phyloP scores from a whole-genome alignment of 2,888 invertebrate species.

The Ceratothoa steindachneri region DNA sequence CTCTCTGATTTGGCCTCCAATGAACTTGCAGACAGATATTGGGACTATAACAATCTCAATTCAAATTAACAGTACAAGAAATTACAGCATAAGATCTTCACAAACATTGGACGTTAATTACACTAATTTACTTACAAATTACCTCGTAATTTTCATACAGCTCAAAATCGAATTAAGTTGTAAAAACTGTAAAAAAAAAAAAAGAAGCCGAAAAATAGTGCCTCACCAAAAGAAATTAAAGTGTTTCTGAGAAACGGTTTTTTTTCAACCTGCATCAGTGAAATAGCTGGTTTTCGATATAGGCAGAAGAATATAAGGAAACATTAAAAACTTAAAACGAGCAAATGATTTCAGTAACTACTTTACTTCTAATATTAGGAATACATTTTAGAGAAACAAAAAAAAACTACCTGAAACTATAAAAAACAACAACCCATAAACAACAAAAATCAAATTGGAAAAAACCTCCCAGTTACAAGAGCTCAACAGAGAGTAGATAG shows the following conservation, averaged over 20 bases:
- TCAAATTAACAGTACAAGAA: background rate
- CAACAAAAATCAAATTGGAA: no score
- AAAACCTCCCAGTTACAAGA: no score
- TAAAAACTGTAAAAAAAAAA: background rate
- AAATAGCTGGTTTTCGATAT: background rate
- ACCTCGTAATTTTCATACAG: background rate
- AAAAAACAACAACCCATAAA: no score
- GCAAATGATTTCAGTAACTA: background rate
- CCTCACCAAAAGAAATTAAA: background rate
- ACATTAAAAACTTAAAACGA: background rate
- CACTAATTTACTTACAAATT: no score
- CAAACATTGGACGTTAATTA: background rate
- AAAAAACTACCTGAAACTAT: no score
- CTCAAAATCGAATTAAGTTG: background rate
- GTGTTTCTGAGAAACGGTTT: background rate
- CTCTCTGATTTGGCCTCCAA: background rate
- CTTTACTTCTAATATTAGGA: background rate
- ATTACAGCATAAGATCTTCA: background rate
- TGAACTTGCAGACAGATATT: background rate
- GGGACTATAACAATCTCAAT: background rate
- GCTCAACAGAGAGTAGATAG: no score
- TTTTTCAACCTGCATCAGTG: background rate
- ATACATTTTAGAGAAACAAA: no score
- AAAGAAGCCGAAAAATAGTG: background rate
- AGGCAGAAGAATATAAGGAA: background rate